Percentiles rank a stretch among this genome's conserved stretches.
phyloP scores from a whole-genome alignment of 2,888 invertebrate species.

The Corbicula japonica region DNA sequence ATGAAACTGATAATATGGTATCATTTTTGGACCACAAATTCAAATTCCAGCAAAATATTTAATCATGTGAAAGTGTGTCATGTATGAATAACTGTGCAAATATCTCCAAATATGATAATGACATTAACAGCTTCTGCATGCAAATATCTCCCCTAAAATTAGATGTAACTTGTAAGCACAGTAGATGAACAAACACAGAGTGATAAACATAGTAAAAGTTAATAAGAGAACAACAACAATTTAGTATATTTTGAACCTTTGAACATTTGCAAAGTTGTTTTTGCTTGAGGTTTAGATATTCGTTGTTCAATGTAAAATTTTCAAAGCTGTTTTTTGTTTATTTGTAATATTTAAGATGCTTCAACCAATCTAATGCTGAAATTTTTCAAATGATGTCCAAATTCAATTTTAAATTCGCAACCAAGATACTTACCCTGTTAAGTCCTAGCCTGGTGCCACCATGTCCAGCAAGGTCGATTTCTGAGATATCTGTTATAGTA shows the following conservation, averaged over 20 bases:
- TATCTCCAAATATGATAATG: not conserved
- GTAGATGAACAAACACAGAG: too few relatives aligned
- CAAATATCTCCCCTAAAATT: too few relatives aligned
- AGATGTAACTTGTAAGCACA: too few relatives aligned
- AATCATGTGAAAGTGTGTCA: not conserved
- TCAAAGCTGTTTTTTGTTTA: not conserved
- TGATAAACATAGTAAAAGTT: too few relatives aligned
- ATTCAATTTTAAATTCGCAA: not conserved
- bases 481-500: constrained; percentile 80
- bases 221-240: too few relatives aligned
- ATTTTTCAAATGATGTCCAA: not conserved
- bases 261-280: too few relatives aligned
- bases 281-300: too few relatives aligned
- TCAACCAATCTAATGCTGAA: not conserved
- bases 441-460: constrained; percentile 76
- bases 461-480: constrained; percentile 78
- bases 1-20: too few relatives aligned
- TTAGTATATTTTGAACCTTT: too few relatives aligned
- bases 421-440: constrained; percentile 71
- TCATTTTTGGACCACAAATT: too few relatives aligned
- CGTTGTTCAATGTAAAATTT: too few relatives aligned
- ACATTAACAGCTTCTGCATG: not conserved
- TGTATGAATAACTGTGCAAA: not conserved
- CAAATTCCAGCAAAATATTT: too few relatives aligned
- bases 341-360: not conserved